Conservation (phyloP, 2,888 invertebrate species). For the Tethea ocularis region DNA sequence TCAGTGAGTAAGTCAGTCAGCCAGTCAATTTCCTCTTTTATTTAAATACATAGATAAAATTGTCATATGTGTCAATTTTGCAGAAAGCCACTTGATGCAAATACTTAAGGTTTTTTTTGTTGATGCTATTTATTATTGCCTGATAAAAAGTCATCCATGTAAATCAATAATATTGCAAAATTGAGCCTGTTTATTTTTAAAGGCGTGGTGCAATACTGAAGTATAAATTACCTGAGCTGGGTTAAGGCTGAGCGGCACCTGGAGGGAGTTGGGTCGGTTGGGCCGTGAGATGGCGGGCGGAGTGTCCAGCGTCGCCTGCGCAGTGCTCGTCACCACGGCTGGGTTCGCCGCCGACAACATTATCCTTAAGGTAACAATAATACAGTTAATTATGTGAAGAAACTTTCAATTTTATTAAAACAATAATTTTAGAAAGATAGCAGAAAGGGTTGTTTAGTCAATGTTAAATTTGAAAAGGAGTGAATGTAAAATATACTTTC, state of each 20-base stretch:
- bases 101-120: too few relatives aligned
- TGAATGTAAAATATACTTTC: not conserved
- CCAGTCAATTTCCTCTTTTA: too few relatives aligned
- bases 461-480: not conserved
- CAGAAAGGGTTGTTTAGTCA: too few relatives aligned
- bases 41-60: too few relatives aligned
- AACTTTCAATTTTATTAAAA: not conserved
- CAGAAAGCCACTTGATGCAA: too few relatives aligned
- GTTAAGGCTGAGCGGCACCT: slow-evolving; percentile 84
- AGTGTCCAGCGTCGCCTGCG: slow-evolving; percentile 54
- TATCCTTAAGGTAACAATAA: slow-evolving; percentile 57
- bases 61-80: too few relatives aligned
- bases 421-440: too few relatives aligned
- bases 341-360: slow-evolving; percentile 81
- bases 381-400: not conserved
- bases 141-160: too few relatives aligned
- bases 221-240: slow-evolving; percentile 73
- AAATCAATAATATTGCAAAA: too few relatives aligned
- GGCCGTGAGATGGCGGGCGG: slow-evolving; percentile 76
- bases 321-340: slow-evolving; percentile 60
- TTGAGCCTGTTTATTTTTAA: not conserved
- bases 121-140: too few relatives aligned
- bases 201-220: not conserved
- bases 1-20: too few relatives aligned
- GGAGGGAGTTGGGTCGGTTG: slow-evolving; percentile 89